Conservation (phyloP, 2,797 vertebrate species). For the Leucoraja ocellata region DNA sequence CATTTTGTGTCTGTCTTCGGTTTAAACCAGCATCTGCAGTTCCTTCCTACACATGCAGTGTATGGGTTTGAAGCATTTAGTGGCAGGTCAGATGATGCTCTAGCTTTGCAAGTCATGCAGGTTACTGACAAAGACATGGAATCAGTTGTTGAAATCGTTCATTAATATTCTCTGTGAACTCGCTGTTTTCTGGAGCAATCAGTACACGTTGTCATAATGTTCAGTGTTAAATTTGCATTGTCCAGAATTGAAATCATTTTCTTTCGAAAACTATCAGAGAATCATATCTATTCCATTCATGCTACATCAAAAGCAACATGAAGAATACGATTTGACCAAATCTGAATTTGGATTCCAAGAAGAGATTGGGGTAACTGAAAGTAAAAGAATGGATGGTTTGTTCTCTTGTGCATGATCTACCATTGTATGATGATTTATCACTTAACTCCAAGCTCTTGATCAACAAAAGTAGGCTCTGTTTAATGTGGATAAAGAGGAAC, state of each 20-base stretch:
- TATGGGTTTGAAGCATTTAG: not conserved
- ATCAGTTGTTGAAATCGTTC: not conserved
- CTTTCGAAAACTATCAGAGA: not conserved
- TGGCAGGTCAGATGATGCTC: not conserved
- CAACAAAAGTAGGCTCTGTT: too few species aligned
- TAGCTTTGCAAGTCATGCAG: not conserved
- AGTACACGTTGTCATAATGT: not conserved
- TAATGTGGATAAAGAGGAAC: too few species aligned
- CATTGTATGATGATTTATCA: too few species aligned
- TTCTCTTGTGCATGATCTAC: too few species aligned
- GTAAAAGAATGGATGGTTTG: too few species aligned
- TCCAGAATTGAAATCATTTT: not conserved
- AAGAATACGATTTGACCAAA: not conserved
- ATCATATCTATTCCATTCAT: not conserved
- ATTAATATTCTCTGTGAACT: not conserved
- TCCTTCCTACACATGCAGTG: not conserved
- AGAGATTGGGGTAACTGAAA: not conserved
- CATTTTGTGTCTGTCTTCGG: too few species aligned
- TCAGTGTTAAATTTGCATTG: not conserved
- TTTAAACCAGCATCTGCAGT: too few species aligned
- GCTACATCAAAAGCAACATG: not conserved
- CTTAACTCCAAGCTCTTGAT: too few species aligned
- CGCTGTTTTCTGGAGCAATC: not conserved
- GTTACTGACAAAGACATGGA: not conserved
- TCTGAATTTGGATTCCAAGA: not conserved